Percentiles rank a stretch among this genome's conserved stretches.
Conservation (phyloP, 2,888 invertebrate genomes). For the Archips crataeganus region DNA sequence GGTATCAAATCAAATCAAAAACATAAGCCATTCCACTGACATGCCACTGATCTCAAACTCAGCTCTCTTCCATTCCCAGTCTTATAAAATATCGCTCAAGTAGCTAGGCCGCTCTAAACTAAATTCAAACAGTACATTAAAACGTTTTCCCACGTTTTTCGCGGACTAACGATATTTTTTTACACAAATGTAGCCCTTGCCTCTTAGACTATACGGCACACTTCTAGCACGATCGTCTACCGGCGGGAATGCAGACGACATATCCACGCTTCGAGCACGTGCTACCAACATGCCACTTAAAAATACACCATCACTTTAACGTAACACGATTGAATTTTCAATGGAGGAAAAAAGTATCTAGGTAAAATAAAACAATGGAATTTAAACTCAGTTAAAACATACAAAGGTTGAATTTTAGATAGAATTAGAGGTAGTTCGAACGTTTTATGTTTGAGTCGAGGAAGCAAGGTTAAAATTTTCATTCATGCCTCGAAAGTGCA, state of each 20-base stretch:
- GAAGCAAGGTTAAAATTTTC: slow-evolving; percentile 45
- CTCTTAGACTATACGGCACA: slow-evolving; percentile 34
- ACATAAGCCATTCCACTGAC: too few relatives aligned
- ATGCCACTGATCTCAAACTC: too few relatives aligned
- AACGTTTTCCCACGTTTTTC: neutral
- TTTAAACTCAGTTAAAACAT: neutral
- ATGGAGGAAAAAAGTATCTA: slow-evolving; percentile 22
- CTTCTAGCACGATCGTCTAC: slow-evolving; percentile 3
- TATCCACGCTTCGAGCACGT: slow-evolving; percentile 50
- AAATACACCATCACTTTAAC: slow-evolving; percentile 32
- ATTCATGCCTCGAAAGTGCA: slow-evolving; percentile 50
- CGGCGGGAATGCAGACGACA: slow-evolving; percentile 46
- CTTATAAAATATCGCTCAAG: too few relatives aligned
- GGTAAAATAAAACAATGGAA: slow-evolving; percentile 9
- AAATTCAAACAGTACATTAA: too few relatives aligned
- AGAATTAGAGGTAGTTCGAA: neutral
- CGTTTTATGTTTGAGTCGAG: slow-evolving; percentile 6
- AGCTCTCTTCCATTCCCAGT: too few relatives aligned
- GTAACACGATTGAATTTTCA: slow-evolving; percentile 16
- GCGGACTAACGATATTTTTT: slow-evolving; percentile 6
- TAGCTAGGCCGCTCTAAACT: too few relatives aligned
- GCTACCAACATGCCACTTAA: slow-evolving; percentile 18
- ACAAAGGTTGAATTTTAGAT: neutral
- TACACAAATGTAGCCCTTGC: neutral
- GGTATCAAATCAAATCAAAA: too few relatives aligned